Percentiles rank a stretch among this genome's conserved stretches.
These are phyloP conservation scores for Theretra japonica DNA, from an alignment of 2,888 invertebrate genomes.

Conservation along the genomic window DNA sequence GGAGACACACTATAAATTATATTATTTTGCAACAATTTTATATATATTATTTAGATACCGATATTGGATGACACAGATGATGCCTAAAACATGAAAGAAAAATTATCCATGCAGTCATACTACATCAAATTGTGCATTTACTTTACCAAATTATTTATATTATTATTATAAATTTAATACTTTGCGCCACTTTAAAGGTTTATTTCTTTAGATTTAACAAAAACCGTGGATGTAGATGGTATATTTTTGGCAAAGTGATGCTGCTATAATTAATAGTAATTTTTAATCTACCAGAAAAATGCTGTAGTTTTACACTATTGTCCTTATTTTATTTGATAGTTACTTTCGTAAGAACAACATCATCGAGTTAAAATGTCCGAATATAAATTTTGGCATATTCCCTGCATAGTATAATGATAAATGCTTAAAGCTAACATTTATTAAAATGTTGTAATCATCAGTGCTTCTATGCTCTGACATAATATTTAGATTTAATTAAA, in stretches of 20 bases:
- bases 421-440: constrained; percentile 6
- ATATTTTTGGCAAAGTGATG: too few relatives aligned
- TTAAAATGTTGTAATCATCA: neutral
- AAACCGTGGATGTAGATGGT: too few relatives aligned
- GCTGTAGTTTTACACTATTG: too few relatives aligned
- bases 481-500: neutral
- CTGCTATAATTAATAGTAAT: too few relatives aligned
- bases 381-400: constrained; percentile 2
- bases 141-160: neutral
- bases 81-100: neutral
- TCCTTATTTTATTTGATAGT: neutral
- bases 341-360: neutral
- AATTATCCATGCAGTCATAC: neutral
- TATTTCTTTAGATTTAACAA: too few relatives aligned
- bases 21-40: neutral
- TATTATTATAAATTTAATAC: too few relatives aligned
- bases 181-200: too few relatives aligned
- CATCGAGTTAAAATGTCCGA: neutral
- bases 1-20: neutral
- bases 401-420: neutral
- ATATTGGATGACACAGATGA: neutral
- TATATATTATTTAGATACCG: neutral
- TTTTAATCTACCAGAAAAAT: too few relatives aligned
- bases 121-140: constrained; percentile 1
- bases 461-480: too few relatives aligned